phyloP scores from a whole-genome alignment of 2,113 vertebrate species.

The Hippocampus comes region DNA sequence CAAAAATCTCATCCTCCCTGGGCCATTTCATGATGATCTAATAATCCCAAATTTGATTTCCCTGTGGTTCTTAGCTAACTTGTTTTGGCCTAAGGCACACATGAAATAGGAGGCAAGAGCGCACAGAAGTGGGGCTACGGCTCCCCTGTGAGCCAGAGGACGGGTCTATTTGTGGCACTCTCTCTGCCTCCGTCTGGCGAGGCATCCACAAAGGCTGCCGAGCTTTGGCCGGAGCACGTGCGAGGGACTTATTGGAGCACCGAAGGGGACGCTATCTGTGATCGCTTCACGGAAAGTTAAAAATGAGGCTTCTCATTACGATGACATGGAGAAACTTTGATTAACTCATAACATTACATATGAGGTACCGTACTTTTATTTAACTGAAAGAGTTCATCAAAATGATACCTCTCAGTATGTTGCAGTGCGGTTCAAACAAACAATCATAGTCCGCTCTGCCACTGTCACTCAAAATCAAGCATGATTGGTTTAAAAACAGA shows the following conservation, averaged over 20 bases:
- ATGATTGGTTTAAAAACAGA: not conserved
- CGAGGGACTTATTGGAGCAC: slow-evolving; percentile 54
- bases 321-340: not conserved
- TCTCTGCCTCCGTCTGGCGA: slow-evolving; percentile 60
- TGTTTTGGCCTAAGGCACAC: slow-evolving; percentile 66
- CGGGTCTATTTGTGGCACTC: slow-evolving; percentile 69
- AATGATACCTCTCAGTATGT: not conserved
- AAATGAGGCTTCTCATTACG: not conserved
- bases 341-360: not conserved
- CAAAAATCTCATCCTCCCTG: slow-evolving; percentile 35
- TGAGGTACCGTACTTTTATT: not conserved
- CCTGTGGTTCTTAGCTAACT: slow-evolving; percentile 66
- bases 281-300: not conserved
- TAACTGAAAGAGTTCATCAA: not conserved
- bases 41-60: slow-evolving; percentile 74
- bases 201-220: slow-evolving; percentile 53
- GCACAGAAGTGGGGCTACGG: slow-evolving; percentile 69
- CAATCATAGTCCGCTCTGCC: not conserved
- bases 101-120: slow-evolving; percentile 61
- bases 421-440: not conserved
- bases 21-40: slow-evolving; percentile 52
- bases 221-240: slow-evolving; percentile 37
- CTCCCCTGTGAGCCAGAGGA: slow-evolving; percentile 63
- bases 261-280: slow-evolving; percentile 25
- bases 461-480: not conserved